Conservation (phyloP, 2,113 vertebrate species). For the Okapia johnstoni region DNA sequence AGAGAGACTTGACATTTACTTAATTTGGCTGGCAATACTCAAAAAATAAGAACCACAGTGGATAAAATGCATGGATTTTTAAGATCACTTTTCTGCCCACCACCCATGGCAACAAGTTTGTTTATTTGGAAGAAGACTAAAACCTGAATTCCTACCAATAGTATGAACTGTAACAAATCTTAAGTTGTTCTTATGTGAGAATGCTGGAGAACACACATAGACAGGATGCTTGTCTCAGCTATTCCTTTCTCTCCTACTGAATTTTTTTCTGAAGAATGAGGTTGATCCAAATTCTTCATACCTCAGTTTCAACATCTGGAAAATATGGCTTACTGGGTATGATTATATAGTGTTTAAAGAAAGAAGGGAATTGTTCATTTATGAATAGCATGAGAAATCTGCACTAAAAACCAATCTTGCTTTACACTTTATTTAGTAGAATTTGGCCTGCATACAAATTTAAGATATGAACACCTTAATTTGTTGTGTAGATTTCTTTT, state of each 20-base stretch:
- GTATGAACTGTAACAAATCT: slow-evolving; percentile 17
- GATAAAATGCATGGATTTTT: slow-evolving; percentile 1
- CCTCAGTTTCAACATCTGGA: not conserved
- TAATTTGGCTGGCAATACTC: not conserved
- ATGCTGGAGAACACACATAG: not conserved
- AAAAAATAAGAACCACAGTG: slow-evolving; percentile 31
- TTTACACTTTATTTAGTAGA: not conserved
- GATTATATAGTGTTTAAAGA: not conserved
- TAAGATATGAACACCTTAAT: not conserved
- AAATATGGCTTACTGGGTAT: not conserved
- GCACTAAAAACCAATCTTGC: not conserved
- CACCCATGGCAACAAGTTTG: not conserved
- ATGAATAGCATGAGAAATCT: not conserved
- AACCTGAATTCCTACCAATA: slow-evolving; percentile 20
- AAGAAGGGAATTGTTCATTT: not conserved
- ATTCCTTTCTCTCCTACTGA: slow-evolving; percentile 6
- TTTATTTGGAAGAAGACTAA: slow-evolving; percentile 26
- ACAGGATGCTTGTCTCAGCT: not conserved
- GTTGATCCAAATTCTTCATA: not conserved
- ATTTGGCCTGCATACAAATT: not conserved
- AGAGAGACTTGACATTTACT: slow-evolving; percentile 36
- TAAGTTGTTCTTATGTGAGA: not conserved
- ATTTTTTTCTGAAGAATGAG: not conserved
- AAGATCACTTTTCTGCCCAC: slow-evolving; percentile 26
- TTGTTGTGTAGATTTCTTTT: not conserved